Evolutionary conservation across 2,888 invertebrate species (phyloP).

Genomic region (Entomobrya proxima): DNA sequence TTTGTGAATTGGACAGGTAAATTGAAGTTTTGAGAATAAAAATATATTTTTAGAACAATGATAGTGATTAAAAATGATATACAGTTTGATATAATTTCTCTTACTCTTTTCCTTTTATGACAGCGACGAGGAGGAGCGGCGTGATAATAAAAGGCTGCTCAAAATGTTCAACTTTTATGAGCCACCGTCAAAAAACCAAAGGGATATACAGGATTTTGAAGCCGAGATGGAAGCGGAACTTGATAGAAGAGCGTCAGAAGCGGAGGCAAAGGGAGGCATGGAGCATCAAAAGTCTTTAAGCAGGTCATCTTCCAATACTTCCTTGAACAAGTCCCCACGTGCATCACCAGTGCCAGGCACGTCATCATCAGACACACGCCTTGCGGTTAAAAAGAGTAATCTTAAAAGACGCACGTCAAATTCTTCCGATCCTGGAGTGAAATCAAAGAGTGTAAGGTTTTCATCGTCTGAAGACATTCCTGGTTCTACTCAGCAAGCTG

Average conservation of each 20-base stretch:
- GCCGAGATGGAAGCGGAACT: conserved; percentile 76
- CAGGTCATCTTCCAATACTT: conserved; percentile 72
- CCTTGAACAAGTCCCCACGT: conserved; percentile 57
- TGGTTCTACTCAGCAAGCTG: neutral
- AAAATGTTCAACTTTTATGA: conserved; percentile 65
- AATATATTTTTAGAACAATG: neutral
- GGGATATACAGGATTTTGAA: conserved; percentile 76
- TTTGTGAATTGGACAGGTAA: conserved; percentile 62
- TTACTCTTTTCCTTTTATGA: conserved; percentile 33
- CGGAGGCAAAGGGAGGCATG: conserved; percentile 73
- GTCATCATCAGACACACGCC: neutral
- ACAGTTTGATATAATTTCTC: neutral
- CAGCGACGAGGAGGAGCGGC: conserved; percentile 73
- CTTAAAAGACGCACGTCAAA: conserved; percentile 27
- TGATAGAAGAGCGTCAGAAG: conserved; percentile 72
- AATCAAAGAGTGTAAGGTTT: conserved; percentile 68
- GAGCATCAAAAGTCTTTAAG: conserved; percentile 71
- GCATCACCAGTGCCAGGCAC: conserved; percentile 27
- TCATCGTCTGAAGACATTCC: neutral
- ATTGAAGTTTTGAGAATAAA: neutral
- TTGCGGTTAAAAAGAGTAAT: neutral
- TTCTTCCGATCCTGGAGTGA: conserved; percentile 2
- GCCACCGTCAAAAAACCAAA: conserved; percentile 66
- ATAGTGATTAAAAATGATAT: neutral
- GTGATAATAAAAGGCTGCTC: conserved; percentile 67